Base-by-base conservation (phyloP, 2,888 invertebrate species). In the Cephalotes varians region DNA sequence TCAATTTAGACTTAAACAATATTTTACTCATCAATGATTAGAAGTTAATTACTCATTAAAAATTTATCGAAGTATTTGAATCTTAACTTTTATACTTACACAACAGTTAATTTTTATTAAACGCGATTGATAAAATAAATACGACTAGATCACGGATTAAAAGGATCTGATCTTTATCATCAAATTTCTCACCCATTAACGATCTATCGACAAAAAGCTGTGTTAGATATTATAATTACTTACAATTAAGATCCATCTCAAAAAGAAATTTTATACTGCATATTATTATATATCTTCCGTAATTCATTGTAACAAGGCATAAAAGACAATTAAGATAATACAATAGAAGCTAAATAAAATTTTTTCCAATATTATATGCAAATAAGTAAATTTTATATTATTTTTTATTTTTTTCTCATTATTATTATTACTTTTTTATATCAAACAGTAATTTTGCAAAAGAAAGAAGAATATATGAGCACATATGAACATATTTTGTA, bases 231-330 rank as follows among this genome's bases (percentile, higher is more conserved):
- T 88, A 82, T 93, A 91, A 83, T 93, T 94, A 1, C 94, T 94
- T 0, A 95, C 94, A 60, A 96, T 92, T 12, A 94, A 85, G 1
- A 95, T 88, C 96, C 96, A 96, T 5, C 96, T 95, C n/a, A 95
- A 64, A 40, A 95, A 91, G 12, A 94, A 94, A 7, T 95, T n/a
- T 91, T 1, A 95, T 77, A 86, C 95, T 95, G 62, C 95, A 92
- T 10, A 92, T 87, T n/a, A 95, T 90, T 51, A 96, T 92, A 4
- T 93, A 94, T 71, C 95, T 91, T 18, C 96, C 96, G 82, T 93
- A 94, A 84, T 92, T 93, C 91, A 96, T 95, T 40, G 95, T 94
- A 64, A 95, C 92, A 0, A 93, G 91, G 10, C 95, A 94, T 10
- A 95, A 77, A 10, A 96, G 87, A 74, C 95, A 95, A 10, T 95